Base-by-base conservation (phyloP, 2,888 invertebrate genomes). In the Ctenicera cuprea region DNA sequence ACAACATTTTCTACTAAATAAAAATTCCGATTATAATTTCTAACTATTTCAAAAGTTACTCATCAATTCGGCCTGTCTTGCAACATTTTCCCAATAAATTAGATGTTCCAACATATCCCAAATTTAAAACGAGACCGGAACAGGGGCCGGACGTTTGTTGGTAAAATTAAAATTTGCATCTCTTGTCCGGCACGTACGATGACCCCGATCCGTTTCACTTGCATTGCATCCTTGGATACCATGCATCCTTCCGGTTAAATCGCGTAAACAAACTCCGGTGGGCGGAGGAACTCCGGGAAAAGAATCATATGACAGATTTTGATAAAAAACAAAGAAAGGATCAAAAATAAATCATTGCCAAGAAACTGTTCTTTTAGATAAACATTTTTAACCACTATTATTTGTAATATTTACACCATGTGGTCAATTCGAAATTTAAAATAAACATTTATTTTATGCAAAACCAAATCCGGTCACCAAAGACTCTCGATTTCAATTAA, bases 221-320 rank as follows among this genome's bases (percentile, higher is more conserved):
- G 57, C 54, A 67, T 66, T 50, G 26, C 57, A 66, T 67, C 69
- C 48, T 69, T 50, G 59, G 43, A 41, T 69, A 62, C 38, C 69
- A 14, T 7, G 30, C 57, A 69, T 69, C 69, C 69, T 69, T 69
- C 69, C 69, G 69, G 69, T 61, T 37, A 45, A 52, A 50, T 62
- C 16, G 43, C 14, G 52, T 37, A 52, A 63, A 63, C 48, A 66
- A 22, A 37, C 8, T 11, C 22, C 14, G 0, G 41, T 54, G 54
- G 54, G 54, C 14, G 54, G 11, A 12, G 30, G 9, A 33, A 54
- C 33, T 54, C 41, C 16, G 26, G 45, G 48, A 50, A 11, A 18
- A 14, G 48, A 48, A 48, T 16, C 4, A 11, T 14, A 16, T 45
- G n/a, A n/a, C n/a, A 45, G 5, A 63, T 37, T 20, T 37, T 33